Evolutionary conservation across 2,113 vertebrate genomes (phyloP).

Genomic region (Albula glossodonta): DNA sequence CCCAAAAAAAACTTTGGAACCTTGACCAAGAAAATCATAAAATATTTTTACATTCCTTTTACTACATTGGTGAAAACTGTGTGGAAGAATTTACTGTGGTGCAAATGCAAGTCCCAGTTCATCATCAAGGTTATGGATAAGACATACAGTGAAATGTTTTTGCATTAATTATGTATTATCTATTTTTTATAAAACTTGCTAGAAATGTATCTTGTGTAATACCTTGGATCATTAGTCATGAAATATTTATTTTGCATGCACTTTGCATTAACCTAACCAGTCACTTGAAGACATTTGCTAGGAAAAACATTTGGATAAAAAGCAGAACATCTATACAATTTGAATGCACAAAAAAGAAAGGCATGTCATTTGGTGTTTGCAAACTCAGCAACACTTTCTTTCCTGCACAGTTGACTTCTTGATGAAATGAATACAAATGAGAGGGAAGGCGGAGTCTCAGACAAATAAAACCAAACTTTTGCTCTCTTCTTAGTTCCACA

Average conservation of each 20-base stretch:
- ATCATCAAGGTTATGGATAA: too few species aligned
- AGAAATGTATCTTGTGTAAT: background rate
- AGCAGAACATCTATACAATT: too few species aligned
- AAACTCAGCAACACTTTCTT: background rate
- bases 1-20: background rate
- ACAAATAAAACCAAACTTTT: background rate
- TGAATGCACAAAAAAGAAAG: too few species aligned
- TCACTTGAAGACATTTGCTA: background rate
- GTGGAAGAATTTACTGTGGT: background rate
- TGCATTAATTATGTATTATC: background rate
- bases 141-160: too few species aligned
- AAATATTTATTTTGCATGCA: too few species aligned
- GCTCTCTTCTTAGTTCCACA: too few species aligned
- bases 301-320: background rate
- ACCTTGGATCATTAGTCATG: too few species aligned
- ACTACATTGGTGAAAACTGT: background rate
- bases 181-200: background rate
- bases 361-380: too few species aligned
- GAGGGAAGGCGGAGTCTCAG: background rate
- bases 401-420: background rate
- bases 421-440: background rate
- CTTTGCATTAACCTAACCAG: too few species aligned
- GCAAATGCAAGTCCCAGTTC: too few species aligned
- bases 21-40: background rate
- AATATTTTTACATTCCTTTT: background rate